Evolutionary conservation across 2,888 invertebrate species (phyloP).

Genomic region (Caenorhabditis uteleia): DNA sequence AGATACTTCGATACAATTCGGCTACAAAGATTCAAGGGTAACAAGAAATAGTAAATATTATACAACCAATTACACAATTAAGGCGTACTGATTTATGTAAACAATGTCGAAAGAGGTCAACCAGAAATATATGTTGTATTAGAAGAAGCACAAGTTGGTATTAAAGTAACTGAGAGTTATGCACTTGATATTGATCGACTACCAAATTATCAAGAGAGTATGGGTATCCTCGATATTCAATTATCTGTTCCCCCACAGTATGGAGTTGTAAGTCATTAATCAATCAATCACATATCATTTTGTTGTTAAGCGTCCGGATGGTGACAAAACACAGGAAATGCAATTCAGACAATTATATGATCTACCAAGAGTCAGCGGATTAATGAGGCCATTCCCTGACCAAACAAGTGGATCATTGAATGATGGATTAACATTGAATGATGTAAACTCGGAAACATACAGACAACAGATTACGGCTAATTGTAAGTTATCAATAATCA

Average conservation of each 20-base stretch:
- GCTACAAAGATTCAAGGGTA: constrained; percentile 65
- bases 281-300: constrained; percentile 42
- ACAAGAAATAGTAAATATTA: background rate
- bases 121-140: constrained; percentile 69
- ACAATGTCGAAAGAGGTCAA: constrained; percentile 68
- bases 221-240: constrained; percentile 67
- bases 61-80: constrained; percentile 4
- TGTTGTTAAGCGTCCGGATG: constrained; percentile 67
- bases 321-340: constrained; percentile 65
- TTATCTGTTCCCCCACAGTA: constrained; percentile 67
- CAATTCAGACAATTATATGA: constrained; percentile 61
- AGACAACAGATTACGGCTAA: constrained; percentile 67
- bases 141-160: constrained; percentile 64
- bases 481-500: constrained; percentile 43
- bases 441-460: constrained; percentile 68
- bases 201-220: constrained; percentile 65
- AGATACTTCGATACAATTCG: constrained; percentile 69
- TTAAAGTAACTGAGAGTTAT: constrained; percentile 53
- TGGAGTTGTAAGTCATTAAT: too few relatives aligned
- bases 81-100: constrained; percentile 68
- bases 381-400: constrained; percentile 68
- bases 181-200: constrained; percentile 67
- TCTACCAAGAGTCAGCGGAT: constrained; percentile 63
- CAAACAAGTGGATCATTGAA: constrained; percentile 61
- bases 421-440: constrained; percentile 60